These are phyloP conservation scores for Athene noctua DNA, from an alignment of 2,113 vertebrate genomes.

Conservation along the genomic window DNA sequence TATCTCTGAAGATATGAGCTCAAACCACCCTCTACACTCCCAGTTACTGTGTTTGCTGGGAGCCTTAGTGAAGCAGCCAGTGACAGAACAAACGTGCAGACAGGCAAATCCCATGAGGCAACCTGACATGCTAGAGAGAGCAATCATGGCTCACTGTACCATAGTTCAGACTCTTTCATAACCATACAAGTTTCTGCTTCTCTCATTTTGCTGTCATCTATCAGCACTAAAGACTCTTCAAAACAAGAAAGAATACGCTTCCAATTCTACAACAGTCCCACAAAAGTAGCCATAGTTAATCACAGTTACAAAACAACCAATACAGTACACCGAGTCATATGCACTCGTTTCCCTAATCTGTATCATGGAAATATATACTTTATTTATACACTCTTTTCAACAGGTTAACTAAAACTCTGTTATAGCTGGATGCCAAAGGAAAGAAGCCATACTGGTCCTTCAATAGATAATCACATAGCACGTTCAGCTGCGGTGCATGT, in stretches of 20 bases:
- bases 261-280: background rate
- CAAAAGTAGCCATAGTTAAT: background rate
- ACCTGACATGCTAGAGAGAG: background rate
- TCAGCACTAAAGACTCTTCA: background rate
- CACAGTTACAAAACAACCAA: background rate
- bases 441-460: background rate
- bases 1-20: background rate
- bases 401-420: background rate
- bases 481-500: background rate
- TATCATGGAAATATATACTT: background rate
- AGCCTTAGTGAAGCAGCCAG: background rate
- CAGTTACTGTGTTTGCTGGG: background rate
- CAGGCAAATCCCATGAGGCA: background rate
- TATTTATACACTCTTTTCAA: background rate
- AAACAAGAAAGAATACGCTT: background rate
- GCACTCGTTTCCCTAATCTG: background rate
- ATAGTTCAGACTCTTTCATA: background rate
- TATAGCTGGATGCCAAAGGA: background rate
- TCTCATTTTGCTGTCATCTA: background rate
- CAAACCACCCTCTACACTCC: background rate
- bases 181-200: background rate
- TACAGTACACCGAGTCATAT: background rate
- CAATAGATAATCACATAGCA: background rate
- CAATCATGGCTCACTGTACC: background rate
- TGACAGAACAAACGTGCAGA: background rate